These are phyloP conservation scores for Yoshiicerus persimilis DNA, from an alignment of 1,140 invertebrate species.

Conservation along the genomic window DNA sequence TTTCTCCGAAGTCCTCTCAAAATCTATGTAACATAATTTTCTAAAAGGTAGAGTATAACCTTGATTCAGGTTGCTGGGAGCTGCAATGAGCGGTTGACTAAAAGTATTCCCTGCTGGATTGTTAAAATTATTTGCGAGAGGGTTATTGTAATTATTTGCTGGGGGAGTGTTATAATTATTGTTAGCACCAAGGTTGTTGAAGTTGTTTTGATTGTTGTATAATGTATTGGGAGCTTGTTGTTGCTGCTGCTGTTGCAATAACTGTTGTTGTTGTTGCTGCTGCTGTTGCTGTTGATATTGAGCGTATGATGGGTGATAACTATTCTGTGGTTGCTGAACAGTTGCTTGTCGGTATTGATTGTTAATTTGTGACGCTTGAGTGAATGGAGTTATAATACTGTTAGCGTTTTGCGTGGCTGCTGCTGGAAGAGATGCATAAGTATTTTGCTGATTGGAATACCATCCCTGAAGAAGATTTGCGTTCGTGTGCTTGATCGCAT, in stretches of 20 bases:
- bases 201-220: neutral
- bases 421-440: neutral
- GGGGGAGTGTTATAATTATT: neutral
- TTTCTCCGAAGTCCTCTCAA: neutral
- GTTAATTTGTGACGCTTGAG: neutral
- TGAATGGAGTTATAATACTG: neutral
- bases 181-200: constrained; percentile 12
- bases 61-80: constrained; percentile 15
- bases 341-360: neutral
- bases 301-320: neutral
- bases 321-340: neutral
- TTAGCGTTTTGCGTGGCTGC: neutral
- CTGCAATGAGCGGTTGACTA: neutral
- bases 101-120: neutral
- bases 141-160: neutral
- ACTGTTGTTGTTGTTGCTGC: neutral
- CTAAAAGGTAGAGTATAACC: neutral
- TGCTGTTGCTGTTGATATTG: neutral
- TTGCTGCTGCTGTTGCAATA: neutral
- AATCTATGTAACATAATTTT: neutral
- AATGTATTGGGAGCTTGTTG: neutral
- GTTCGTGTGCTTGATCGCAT: neutral
- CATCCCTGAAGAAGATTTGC: neutral
- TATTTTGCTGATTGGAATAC: constrained; percentile 14
- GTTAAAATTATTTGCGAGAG: neutral